phyloP scores from a whole-genome alignment of 64 coral and sea anemone genomes.

The Dendrophyllia cribrosa region DNA sequence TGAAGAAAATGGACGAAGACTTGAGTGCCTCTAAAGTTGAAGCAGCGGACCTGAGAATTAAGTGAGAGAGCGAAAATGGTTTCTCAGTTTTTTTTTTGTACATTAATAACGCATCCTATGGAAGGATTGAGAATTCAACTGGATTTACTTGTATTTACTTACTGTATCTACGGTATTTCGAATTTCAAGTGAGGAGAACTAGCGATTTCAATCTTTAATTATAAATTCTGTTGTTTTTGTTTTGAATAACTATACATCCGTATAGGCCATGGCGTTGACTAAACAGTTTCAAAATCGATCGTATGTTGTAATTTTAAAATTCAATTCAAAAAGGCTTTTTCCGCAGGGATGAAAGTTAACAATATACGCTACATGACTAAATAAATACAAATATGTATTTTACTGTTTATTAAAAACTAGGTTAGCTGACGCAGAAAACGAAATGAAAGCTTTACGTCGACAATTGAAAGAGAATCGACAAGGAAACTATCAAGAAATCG shows the following conservation, averaged over 20 bases:
- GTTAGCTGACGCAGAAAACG: slow-evolving; percentile 17
- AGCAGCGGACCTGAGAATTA: slow-evolving; percentile 65
- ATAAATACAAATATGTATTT: not conserved
- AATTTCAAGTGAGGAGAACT: too few relatives aligned
- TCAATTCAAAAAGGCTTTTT: not conserved
- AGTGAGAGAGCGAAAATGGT: slow-evolving; percentile 41
- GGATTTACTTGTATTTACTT: too few relatives aligned
- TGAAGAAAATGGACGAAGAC: slow-evolving; percentile 68
- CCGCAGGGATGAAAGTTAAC: not conserved
- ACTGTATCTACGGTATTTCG: too few relatives aligned
- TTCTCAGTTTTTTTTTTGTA: not conserved
- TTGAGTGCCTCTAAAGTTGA: slow-evolving; percentile 68
- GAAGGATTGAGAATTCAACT: too few relatives aligned
- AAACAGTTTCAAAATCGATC: too few relatives aligned
- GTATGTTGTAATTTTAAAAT: too few relatives aligned
- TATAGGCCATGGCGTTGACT: too few relatives aligned
- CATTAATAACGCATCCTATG: too few relatives aligned
- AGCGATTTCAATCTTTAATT: too few relatives aligned
- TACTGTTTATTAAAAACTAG: not conserved
- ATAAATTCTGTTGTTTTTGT: too few relatives aligned
- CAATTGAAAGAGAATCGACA: slow-evolving; percentile 10
- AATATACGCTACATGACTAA: not conserved
- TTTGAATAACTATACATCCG: too few relatives aligned
- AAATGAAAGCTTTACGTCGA: not conserved
- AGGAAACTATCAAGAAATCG: slow-evolving; percentile 17